Evolutionary conservation across 2,888 invertebrate species (phyloP), one percentile per base, ranked within the genome.

Genomic region (Agrochola lychnidis): DNA sequence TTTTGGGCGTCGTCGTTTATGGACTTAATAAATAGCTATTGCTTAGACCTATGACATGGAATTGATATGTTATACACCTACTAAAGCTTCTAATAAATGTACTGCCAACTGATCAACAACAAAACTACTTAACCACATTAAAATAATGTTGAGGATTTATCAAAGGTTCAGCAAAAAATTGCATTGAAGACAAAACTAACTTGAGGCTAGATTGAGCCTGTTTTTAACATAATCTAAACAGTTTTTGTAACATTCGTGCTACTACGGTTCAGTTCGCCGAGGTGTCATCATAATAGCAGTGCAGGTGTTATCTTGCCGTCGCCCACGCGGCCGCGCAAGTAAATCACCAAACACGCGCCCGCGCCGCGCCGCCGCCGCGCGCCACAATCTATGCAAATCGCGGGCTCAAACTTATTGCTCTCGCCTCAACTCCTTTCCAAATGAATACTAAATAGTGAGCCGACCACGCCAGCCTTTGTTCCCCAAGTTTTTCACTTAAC

Each of bases 381-480:
- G 89, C 91, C 92, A 92, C 96, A 96, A 96, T 96, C 96, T 96
- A 96, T 96, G 96, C 95, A 96, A 96, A 96, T 96, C 94, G 93
- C 93, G 89, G 89, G 90, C 93, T 94, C 94, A 94, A 95, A 96
- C 95, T 96, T 96, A 96, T 96, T 96, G 95, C 96, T 96, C 96
- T 96, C 96, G 94, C 95, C 95, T 95, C 94, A 91, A 94, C 94
- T 95, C 95, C 95, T 96, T 96, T 96, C 95, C 95, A 95, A 96
- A 96, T 95, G 96, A 95, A 96, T 96, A 96, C 95, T 96, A 96
- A 96, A 96, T 92, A 96, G 94, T 92, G 84, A 86, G 88, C 90
- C 91, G 90, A 89, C 92, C 92, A 92, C 91, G 92, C 92, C 93
- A 91, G 91, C 93, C 93, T 95, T 96, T 95, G 94, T 95, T 93